Base-by-base conservation (phyloP, 2,797 vertebrate genomes). In the Gymnothorax reevesii region DNA sequence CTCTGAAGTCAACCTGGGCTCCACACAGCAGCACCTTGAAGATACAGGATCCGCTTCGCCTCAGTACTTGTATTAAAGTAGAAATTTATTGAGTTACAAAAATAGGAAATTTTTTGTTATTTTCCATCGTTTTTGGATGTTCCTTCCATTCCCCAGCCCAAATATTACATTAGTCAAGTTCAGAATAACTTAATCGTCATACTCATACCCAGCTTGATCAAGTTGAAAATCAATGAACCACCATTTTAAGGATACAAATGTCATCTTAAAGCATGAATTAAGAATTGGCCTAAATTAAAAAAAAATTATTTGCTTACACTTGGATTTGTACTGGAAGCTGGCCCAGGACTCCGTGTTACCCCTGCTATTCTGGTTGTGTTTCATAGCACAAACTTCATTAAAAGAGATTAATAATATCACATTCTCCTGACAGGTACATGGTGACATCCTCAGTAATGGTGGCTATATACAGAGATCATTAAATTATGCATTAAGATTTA, bases 1-100 rank as follows among this genome's bases (percentile, higher is more conserved):
- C 83, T 42, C 57, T 62, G 88, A 80, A 86, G 66, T 86, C 83
- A 86, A 85, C 66, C 42, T 22, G 69, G 22, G 87, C 89, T 90
- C 84, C 86, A 85, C 86, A 85, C n/a, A 33, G 84, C 86, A 13
- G 0, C 33, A 4, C 1, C 27, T n/a, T 55, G 13, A 13, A 8
- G 10, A 20, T 17, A 42, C 22, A n/a, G 9, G 17, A n/a, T 82
- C 25, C 49, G 25, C 54, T n/a, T 52, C 33, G 54, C 57, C 80
- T 82, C 54, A 20, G 5, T 57, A 57, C 27, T 42, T 42, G 33
- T 42, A 42, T 42, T 42, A 42, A 42, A 42, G 33, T 42, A 42
- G 33, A 42, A 42, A 42, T 42, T 42, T 42, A 42, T 42, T 42
- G 33, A 42, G 33, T 42, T 42, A 42, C 33, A 42, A 42, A 42